A percentile compares a stretch with the other conserved stretches of the same genome.
Conservation (phyloP, 2,113 vertebrate species). For the Oryzias curvinotus region DNA sequence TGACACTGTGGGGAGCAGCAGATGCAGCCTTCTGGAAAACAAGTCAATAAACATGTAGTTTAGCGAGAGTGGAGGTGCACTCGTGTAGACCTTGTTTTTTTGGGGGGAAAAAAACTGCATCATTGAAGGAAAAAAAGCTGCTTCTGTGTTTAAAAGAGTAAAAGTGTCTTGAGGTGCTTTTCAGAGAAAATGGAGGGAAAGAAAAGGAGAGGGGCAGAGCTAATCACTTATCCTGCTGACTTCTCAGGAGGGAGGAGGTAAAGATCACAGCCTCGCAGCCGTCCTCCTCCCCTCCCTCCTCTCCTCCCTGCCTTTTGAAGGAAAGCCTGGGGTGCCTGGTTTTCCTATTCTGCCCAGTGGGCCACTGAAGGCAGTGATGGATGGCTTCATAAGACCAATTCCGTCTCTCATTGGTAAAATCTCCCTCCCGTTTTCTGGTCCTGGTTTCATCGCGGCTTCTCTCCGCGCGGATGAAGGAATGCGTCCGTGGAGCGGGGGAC, state of each 20-base stretch:
- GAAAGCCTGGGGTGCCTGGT: constrained; percentile 63
- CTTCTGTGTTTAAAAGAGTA: constrained; percentile 21
- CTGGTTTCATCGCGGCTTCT: not conserved
- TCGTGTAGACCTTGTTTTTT: not conserved
- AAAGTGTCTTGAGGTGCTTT: constrained; percentile 13
- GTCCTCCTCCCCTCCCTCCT: constrained; percentile 49
- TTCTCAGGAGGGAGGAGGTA: constrained; percentile 71
- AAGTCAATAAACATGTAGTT: too few species aligned
- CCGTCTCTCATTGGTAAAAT: constrained; percentile 52
- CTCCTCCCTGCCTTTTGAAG: constrained; percentile 59
- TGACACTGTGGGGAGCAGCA: too few species aligned
- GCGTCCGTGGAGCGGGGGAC: constrained; percentile 65
- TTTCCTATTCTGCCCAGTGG: constrained; percentile 60
- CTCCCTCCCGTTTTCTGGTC: not conserved
- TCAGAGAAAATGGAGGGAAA: constrained; percentile 44
- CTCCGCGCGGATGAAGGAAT: constrained; percentile 58
- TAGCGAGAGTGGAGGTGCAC: not conserved
- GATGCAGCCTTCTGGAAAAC: too few species aligned
- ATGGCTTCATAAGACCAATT: constrained; percentile 79
- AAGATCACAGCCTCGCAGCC: constrained; percentile 75
- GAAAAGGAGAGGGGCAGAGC: constrained; percentile 25
- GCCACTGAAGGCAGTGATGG: constrained; percentile 76
- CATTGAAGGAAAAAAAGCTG: constrained; percentile 46
- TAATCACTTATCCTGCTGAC: constrained; percentile 80
- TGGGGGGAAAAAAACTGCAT: not conserved